Conservation (phyloP, 2,113 vertebrate species). For the Collichthys lucidus region DNA sequence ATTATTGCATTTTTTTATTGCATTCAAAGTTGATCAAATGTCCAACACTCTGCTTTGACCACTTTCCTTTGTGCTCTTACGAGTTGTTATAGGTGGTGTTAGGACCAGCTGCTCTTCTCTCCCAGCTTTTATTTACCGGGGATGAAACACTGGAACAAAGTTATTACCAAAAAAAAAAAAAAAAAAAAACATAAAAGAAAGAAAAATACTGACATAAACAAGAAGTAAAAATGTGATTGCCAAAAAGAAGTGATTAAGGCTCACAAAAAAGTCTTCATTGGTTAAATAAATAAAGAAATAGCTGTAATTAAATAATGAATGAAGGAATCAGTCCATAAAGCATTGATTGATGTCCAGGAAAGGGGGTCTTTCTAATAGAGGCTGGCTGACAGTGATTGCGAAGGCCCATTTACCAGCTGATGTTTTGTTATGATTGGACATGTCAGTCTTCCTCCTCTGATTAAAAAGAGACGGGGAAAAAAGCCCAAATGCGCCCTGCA, state of each 20-base stretch:
- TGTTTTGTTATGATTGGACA: slow-evolving; percentile 98
- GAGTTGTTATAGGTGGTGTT: slow-evolving; percentile 29
- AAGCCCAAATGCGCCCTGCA: slow-evolving; percentile 87
- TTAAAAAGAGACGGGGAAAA: slow-evolving; percentile 92
- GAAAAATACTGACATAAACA: slow-evolving; percentile 66
- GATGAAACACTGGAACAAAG: slow-evolving; percentile 62
- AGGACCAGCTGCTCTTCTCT: slow-evolving; percentile 27
- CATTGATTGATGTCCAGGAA: slow-evolving; percentile 96
- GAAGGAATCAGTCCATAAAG: slow-evolving; percentile 82
- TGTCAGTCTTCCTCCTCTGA: slow-evolving; percentile 99
- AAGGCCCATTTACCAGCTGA: slow-evolving; percentile 94
- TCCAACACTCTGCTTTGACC: slow-evolving; percentile 45
- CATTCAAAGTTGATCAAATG: slow-evolving; percentile 54
- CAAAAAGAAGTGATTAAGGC: slow-evolving; percentile 80
- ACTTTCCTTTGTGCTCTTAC: slow-evolving; percentile 41
- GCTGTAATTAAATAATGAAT: slow-evolving; percentile 84
- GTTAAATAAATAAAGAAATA: slow-evolving; percentile 83
- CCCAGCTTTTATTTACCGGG: slow-evolving; percentile 37
- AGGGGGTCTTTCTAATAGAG: slow-evolving; percentile 91
- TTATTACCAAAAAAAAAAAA: slow-evolving; percentile 46
- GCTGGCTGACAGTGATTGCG: slow-evolving; percentile 92
- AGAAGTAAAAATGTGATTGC: slow-evolving; percentile 73
- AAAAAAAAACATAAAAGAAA: slow-evolving; percentile 31
- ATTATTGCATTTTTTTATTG: slow-evolving; percentile 45
- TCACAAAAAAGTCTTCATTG: slow-evolving; percentile 75